Evolutionary conservation across 2,888 invertebrate genomes (phyloP), one percentile per base, ranked within the genome.

Genomic region (Aporophyla nigra): DNA sequence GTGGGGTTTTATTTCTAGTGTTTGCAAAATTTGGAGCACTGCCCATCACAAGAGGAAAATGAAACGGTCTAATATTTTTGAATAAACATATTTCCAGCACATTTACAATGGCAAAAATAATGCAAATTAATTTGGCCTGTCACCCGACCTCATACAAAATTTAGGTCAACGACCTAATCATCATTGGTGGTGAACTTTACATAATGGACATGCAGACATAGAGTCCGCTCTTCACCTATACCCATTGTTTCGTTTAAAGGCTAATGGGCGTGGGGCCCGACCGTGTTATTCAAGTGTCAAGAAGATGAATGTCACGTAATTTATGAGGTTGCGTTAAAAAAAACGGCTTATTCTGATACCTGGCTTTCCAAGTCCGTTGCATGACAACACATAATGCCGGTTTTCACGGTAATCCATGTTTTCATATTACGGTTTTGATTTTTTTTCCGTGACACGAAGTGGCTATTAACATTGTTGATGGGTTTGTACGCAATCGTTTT

Each of bases 291-390:
- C 94, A 95, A 93, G 94, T 94, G 95, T 95, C 95, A 95, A 88
- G 93, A 94, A 94, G 95, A 95, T 95, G 93, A 95, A 95, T 95
- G 95, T 92, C 92, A 90, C 87, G 93, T 95, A 94, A 94, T 95
- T 95, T 95, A 95, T 95, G 94, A 91, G 92, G 86, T 88, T 90
- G 89, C 67, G 78, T 73, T 85, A 67, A 90, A 92, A 67, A 93
- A 93, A 93, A 89, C 90, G 89, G 88, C 87, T 91, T 89, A 81
- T 87, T 92, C 91, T 91, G 89, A 91, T 90, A 92, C 88, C 87
- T 89, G 84, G 84, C 84, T 85, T 76, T 58, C 82, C 81, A 75
- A 85, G 81, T 85, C 83, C 85, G 72, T 88, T 82, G 89, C 89
- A 90, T 90, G 92, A 89, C 90, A 88, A 86, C 81, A 85, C 85